phyloP scores from a whole-genome alignment of 2,113 vertebrate genomes.

The Pterophyllum scalare region DNA sequence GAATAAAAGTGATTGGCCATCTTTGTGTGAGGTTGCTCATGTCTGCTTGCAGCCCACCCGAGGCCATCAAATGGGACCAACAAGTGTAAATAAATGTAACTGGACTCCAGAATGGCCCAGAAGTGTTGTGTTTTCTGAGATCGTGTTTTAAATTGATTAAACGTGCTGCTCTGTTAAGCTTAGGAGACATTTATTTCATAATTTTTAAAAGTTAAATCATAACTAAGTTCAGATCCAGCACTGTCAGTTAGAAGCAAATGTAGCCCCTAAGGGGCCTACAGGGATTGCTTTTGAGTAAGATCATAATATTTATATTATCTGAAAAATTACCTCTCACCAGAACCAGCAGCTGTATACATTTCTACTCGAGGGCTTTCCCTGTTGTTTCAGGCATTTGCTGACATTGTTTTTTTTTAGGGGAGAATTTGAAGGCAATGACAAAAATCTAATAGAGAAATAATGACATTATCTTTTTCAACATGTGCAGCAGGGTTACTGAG shows the following conservation, averaged over 20 bases:
- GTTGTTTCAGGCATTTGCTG: background rate
- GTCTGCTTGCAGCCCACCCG: background rate
- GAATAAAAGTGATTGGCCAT: background rate
- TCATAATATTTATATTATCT: background rate
- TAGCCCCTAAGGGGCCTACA: background rate
- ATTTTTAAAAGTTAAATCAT: background rate
- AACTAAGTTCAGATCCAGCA: background rate
- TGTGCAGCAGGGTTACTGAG: background rate
- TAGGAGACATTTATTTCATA: background rate
- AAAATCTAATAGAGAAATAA: no score
- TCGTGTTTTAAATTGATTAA: background rate
- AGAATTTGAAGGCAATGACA: no score
- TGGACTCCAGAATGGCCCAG: background rate
- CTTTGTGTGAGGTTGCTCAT: background rate
- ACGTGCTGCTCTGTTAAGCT: background rate
- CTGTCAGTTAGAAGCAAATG: background rate
- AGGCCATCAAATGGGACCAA: background rate
- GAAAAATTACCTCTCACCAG: background rate
- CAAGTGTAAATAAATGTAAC: background rate
- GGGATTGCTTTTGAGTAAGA: background rate
- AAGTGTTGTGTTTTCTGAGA: background rate
- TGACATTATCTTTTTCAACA: no score
- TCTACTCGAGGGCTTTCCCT: background rate
- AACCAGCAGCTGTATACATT: background rate
- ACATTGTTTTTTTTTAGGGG: no score